Conservation (phyloP, 23 tunicate species). For the Trididemnum clinides region DNA sequence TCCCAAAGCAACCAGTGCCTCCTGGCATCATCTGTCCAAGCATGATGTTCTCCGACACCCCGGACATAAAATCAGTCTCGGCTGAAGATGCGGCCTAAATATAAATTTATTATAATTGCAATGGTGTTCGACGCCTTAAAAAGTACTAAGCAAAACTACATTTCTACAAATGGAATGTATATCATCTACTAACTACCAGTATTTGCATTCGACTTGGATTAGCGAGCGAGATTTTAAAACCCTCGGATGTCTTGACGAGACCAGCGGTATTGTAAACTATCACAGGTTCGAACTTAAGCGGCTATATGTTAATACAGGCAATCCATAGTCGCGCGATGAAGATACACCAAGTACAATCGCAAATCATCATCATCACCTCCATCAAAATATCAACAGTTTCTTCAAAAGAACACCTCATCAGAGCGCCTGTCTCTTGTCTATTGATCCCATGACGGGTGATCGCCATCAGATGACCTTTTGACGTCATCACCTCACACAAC, state of each 20-base stretch:
- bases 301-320: too few species aligned
- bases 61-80: slow-evolving; percentile 79
- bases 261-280: background rate
- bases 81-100: slow-evolving; percentile 98
- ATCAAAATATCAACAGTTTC: slow-evolving; percentile 99
- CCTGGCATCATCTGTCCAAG: slow-evolving; percentile 97
- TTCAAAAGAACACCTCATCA: slow-evolving; percentile 98
- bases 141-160: too few species aligned
- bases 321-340: too few species aligned
- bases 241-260: background rate
- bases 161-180: too few species aligned
- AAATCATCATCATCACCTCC: slow-evolving; percentile 90
- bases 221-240: too few species aligned
- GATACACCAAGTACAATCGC: background rate
- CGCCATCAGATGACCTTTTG: slow-evolving; percentile 98
- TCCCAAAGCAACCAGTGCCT: slow-evolving; percentile 96
- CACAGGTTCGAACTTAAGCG: too few species aligned
- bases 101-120: too few species aligned
- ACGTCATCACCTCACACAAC: slow-evolving; percentile 97
- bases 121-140: too few species aligned
- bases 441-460: slow-evolving; percentile 99
- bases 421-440: slow-evolving; percentile 96
- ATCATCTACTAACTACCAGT: too few species aligned
- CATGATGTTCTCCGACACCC: slow-evolving; percentile 99
- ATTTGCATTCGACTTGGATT: too few species aligned